phyloP scores from a whole-genome alignment of 2,797 vertebrate species.

The Hozukius guyotensis region DNA sequence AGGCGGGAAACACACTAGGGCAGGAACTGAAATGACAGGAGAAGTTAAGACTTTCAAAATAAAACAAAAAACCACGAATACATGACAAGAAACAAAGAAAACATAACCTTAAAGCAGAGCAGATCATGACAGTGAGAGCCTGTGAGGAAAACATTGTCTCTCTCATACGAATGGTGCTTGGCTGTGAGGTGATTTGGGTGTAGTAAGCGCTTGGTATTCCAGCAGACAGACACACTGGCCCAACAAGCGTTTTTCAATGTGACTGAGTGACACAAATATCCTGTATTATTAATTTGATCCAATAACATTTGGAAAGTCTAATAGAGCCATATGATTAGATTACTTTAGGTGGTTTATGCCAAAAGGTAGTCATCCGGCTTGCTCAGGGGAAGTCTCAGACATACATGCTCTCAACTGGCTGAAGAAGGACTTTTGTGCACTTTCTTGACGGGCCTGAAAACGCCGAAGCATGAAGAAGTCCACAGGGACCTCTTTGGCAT shows the following conservation, averaged over 20 bases:
- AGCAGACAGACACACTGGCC: neutral
- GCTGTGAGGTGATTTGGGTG: neutral
- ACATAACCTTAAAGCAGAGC: too few relatives aligned
- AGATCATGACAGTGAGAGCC: neutral
- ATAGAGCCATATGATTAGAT: neutral
- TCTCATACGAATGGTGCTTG: neutral
- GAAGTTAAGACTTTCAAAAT: too few relatives aligned
- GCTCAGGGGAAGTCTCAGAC: neutral
- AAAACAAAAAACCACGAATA: too few relatives aligned
- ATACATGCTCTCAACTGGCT: neutral
- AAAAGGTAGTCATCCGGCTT: neutral
- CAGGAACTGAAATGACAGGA: too few relatives aligned
- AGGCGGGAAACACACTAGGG: too few relatives aligned
- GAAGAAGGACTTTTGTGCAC: neutral
- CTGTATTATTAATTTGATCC: neutral
- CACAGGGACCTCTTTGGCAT: too few relatives aligned
- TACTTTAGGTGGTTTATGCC: neutral
- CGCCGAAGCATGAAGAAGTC: too few relatives aligned
- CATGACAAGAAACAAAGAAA: too few relatives aligned
- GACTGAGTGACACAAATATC: neutral
- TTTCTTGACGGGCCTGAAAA: too few relatives aligned
- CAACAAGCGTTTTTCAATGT: neutral
- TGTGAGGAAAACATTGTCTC: neutral
- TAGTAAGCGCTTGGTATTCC: neutral
- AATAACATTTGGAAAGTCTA: neutral